Conservation (phyloP, 2,113 vertebrate species). For the Spea multiplicata region DNA sequence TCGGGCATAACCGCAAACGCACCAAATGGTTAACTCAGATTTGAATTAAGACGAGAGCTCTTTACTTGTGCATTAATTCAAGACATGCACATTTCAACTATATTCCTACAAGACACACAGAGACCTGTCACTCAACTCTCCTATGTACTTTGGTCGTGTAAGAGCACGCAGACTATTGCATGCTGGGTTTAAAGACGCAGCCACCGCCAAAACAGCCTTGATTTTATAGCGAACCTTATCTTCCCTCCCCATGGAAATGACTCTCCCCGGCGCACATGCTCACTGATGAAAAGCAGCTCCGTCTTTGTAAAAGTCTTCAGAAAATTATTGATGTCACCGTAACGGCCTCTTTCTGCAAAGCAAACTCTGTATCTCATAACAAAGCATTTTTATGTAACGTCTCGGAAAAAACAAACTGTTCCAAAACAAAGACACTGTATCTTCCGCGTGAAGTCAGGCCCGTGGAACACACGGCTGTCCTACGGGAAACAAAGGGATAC, state of each 20-base stretch:
- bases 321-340: conserved; percentile 36
- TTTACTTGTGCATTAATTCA: conserved; percentile 2
- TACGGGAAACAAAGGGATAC: no score
- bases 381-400: conserved; percentile 20
- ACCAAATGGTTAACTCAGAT: neutral
- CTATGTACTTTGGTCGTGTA: conserved; percentile 33
- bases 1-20: neutral
- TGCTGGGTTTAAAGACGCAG: conserved; percentile 45
- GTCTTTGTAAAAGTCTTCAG: conserved; percentile 29
- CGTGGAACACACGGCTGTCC: neutral
- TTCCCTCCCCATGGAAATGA: conserved; percentile 21
- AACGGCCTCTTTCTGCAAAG: conserved; percentile 14
- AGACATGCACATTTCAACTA: conserved; percentile 28
- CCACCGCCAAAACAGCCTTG: conserved; percentile 12
- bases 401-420: neutral
- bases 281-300: conserved; percentile 32
- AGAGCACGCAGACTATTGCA: conserved; percentile 16
- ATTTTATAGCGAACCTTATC: conserved; percentile 37
- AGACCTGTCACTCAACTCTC: conserved; percentile 33
- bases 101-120: conserved; percentile 29
- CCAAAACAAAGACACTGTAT: neutral
- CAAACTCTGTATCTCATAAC: conserved; percentile 11
- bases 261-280: conserved; percentile 24
- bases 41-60: neutral
- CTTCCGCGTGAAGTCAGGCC: neutral